These are phyloP conservation scores for Nemoura dubitans DNA, from an alignment of 2,888 invertebrate genomes.

Conservation along the genomic window DNA sequence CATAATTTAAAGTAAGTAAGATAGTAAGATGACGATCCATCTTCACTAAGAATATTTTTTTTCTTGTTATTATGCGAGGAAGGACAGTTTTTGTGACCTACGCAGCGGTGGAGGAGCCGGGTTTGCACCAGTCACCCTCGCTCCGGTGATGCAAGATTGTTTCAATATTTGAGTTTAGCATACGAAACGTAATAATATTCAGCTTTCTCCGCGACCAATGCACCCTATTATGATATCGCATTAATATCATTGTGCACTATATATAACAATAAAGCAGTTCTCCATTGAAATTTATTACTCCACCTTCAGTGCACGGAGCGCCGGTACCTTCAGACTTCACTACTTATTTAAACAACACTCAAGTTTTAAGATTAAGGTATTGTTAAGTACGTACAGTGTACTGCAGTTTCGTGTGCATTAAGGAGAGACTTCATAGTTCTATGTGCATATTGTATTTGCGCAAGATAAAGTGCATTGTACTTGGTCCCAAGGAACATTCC, in stretches of 20 bases:
- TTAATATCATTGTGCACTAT: neutral
- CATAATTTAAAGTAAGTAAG: constrained; percentile 7
- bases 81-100: neutral
- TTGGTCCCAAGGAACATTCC: neutral
- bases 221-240: neutral
- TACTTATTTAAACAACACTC: constrained; percentile 4
- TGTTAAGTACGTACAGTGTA: neutral
- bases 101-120: neutral
- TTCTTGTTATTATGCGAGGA: neutral
- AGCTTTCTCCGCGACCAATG: neutral
- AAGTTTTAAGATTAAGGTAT: constrained; percentile 12
- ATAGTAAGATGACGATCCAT: neutral
- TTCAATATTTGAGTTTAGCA: neutral
- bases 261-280: neutral
- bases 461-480: neutral
- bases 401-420: neutral
- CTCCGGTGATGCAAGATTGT: neutral
- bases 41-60: neutral
- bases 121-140: neutral
- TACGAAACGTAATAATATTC: constrained; percentile 12
- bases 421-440: neutral
- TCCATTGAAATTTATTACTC: neutral
- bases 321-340: neutral
- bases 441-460: neutral
- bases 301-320: neutral